Conservation (phyloP, 53 echinoderm and acorn worm genomes). For the Hippasteria phrygiana region DNA sequence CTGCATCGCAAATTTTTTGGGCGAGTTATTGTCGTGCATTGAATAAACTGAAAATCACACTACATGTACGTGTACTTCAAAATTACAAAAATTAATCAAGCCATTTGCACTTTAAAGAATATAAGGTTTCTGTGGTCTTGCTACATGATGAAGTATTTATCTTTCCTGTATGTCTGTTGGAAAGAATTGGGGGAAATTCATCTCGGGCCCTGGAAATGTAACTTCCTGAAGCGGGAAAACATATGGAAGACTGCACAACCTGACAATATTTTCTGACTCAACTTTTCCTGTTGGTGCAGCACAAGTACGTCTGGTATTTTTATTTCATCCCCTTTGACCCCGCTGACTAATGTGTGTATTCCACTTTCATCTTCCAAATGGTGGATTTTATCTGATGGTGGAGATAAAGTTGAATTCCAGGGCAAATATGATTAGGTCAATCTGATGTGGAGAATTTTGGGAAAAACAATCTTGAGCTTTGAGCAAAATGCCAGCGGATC, state of each 20-base stretch:
- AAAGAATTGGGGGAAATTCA: not conserved
- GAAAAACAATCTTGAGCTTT: not conserved
- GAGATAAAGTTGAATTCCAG: not conserved
- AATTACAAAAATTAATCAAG: too few relatives aligned
- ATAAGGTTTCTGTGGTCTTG: too few relatives aligned
- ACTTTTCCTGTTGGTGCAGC: not conserved
- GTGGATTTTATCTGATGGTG: not conserved
- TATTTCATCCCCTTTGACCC: not conserved
- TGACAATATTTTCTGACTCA: conserved; percentile 31
- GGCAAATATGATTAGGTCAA: not conserved
- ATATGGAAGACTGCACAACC: not conserved
- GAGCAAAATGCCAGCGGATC: not conserved
- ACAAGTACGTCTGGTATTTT: conserved; percentile 3
- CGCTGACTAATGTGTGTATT: conserved; percentile 13
- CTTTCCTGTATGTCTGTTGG: not conserved
- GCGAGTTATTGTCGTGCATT: too few relatives aligned
- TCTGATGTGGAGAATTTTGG: not conserved
- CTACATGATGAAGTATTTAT: not conserved
- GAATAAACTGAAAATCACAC: too few relatives aligned
- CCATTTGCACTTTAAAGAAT: too few relatives aligned
- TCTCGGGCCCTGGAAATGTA: not conserved
- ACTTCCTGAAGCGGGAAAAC: not conserved
- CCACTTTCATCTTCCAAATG: not conserved
- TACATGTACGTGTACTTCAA: too few relatives aligned
- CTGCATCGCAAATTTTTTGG: too few relatives aligned